Conservation (phyloP, 2,113 vertebrate species). For the Porphyrio hochstetteri region DNA sequence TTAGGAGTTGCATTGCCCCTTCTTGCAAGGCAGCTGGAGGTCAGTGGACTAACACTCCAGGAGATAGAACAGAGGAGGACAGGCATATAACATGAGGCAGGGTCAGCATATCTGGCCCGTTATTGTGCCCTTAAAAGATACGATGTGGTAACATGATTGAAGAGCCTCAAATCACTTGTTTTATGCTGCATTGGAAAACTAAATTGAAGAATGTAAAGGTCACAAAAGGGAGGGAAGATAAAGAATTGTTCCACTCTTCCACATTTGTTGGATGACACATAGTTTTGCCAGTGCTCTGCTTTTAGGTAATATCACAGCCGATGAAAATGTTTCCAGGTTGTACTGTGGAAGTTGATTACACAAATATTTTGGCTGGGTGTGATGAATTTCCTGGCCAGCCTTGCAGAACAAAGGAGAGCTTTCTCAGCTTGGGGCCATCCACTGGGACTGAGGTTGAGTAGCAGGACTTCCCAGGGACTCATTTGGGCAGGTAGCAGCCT, state of each 20-base stretch:
- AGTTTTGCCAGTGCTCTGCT: background rate
- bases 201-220: background rate
- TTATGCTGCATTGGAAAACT: background rate
- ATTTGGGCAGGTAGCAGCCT: background rate
- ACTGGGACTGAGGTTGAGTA: background rate
- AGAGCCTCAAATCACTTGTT: background rate
- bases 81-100: background rate
- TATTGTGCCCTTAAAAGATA: background rate
- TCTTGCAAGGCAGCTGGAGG: background rate
- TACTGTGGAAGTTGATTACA: background rate
- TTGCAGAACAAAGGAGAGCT: background rate
- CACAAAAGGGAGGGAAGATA: background rate
- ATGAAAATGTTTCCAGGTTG: background rate
- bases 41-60: rapidly evolving
- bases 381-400: background rate
- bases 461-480: background rate
- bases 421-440: background rate
- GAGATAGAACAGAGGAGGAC: background rate
- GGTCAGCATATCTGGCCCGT: background rate
- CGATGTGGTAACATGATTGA: background rate
- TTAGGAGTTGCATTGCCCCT: background rate
- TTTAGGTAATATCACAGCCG: background rate
- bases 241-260: background rate
- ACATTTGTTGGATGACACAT: background rate
- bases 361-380: background rate